Conservation (phyloP, 1,140 invertebrate genomes). For the Drosophila subpulchrella region DNA sequence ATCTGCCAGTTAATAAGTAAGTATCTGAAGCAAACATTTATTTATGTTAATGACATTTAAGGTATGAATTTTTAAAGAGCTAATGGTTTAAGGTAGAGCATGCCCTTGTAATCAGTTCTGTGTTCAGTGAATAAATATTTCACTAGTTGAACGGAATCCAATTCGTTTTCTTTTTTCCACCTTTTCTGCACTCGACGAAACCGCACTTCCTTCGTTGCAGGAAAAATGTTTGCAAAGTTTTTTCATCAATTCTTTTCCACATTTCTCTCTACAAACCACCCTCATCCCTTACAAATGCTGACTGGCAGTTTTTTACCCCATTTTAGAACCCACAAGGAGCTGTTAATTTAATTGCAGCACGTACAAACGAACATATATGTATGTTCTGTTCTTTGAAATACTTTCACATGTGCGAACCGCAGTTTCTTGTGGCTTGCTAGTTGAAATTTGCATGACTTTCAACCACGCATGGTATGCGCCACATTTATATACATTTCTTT, state of each 20-base stretch:
- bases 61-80: not conserved
- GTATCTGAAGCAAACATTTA: not conserved
- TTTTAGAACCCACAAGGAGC: slow-evolving; percentile 16
- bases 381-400: slow-evolving; percentile 3
- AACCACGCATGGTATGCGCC: slow-evolving; percentile 4
- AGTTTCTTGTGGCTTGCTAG: slow-evolving; percentile 28
- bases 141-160: not conserved
- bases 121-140: not conserved
- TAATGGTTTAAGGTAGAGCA: not conserved
- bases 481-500: slow-evolving; percentile 13
- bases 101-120: not conserved
- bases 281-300: slow-evolving; percentile 8
- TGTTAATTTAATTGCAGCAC: slow-evolving; percentile 71
- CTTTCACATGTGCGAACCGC: slow-evolving; percentile 9
- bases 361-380: not conserved
- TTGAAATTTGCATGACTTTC: slow-evolving; percentile 38
- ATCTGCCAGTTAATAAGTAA: not conserved
- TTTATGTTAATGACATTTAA: not conserved
- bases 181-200: not conserved
- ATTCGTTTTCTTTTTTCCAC: not conserved
- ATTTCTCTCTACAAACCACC: not conserved
- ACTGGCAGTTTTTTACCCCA: slow-evolving; percentile 7
- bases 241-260: not conserved
- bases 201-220: slow-evolving; percentile 13
- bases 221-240: slow-evolving; percentile 3